These are phyloP conservation scores for Caenorhabditis angaria DNA, from an alignment of 2,888 invertebrate genomes.

Conservation along the genomic window DNA sequence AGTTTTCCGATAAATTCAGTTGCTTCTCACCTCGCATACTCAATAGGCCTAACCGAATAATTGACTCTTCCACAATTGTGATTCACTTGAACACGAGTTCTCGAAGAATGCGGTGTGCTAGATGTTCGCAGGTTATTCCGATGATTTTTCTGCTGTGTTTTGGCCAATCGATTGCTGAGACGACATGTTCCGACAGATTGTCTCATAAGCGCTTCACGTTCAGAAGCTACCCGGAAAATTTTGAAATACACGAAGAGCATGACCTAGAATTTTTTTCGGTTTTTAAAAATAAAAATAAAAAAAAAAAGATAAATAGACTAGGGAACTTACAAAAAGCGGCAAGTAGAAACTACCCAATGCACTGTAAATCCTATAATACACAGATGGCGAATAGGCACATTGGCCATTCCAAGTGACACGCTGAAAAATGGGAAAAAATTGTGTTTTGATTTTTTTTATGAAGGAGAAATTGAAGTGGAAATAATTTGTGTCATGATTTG, in stretches of 20 bases:
- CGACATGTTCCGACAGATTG: constrained; percentile 71
- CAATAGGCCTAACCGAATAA: constrained; percentile 60
- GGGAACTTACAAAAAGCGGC: constrained; percentile 69
- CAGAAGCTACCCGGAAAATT: constrained; percentile 71
- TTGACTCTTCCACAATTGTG: constrained; percentile 51
- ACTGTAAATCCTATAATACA: constrained; percentile 73
- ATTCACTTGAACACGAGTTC: constrained; percentile 54
- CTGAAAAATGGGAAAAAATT: constrained; percentile 1
- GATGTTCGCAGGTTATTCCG: constrained; percentile 54
- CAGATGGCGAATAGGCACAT: constrained; percentile 70
- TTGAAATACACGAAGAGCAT: constrained; percentile 74
- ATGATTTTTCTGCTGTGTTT: constrained; percentile 54
- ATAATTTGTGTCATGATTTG: too few species aligned
- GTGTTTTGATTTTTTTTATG: too few species aligned
- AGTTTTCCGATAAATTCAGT: neutral
- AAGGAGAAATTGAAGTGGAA: too few species aligned
- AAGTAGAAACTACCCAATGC: constrained; percentile 75
- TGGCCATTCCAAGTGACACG: constrained; percentile 13
- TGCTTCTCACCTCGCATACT: constrained; percentile 39
- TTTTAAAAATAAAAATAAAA: neutral
- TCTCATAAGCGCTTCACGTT: constrained; percentile 69
- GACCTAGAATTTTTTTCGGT: constrained; percentile 57
- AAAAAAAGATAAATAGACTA: neutral
- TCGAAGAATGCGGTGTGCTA: constrained; percentile 51
- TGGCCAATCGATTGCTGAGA: constrained; percentile 64